Evolutionary conservation across 2,797 vertebrate genomes (phyloP).

Genomic region (Clarias platycephalus): DNA sequence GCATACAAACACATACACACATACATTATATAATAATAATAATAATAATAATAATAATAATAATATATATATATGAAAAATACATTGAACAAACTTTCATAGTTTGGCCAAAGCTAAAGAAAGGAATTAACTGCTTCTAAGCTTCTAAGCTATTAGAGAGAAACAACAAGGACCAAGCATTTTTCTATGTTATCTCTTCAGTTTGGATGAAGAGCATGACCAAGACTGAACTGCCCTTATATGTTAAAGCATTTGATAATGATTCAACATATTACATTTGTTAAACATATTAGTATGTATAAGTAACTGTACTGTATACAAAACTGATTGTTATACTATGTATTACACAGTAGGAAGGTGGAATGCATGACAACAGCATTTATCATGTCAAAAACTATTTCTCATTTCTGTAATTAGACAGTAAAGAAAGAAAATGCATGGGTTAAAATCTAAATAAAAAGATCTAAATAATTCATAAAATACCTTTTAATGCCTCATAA

Average conservation of each 20-base stretch:
- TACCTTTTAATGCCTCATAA: constrained; percentile 6
- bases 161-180: constrained; percentile 32
- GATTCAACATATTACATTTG: constrained; percentile 11
- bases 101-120: constrained; percentile 8
- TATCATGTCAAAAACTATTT: not conserved
- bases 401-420: constrained; percentile 15
- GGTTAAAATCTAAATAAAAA: constrained; percentile 5
- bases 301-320: not conserved
- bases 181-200: constrained; percentile 15
- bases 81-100: not conserved
- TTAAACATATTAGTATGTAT: not conserved
- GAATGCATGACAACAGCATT: constrained; percentile 4
- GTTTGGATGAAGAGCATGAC: constrained; percentile 6
- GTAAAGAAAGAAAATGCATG: constrained; percentile 10
- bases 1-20: no score
- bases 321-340: constrained; percentile 14
- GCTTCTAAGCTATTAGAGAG: constrained; percentile 26
- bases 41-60: not conserved
- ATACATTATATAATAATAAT: not conserved
- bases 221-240: constrained; percentile 20
- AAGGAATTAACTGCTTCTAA: constrained; percentile 4
- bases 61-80: not conserved
- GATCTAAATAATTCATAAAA: constrained; percentile 13
- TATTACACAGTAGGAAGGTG: constrained; percentile 8
- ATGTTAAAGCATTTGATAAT: constrained; percentile 9